A percentile compares a stretch with the other conserved stretches of the same genome.
Evolutionary conservation across 1,140 invertebrate genomes (phyloP).

Genomic region (Protaetia brevitarsis): DNA sequence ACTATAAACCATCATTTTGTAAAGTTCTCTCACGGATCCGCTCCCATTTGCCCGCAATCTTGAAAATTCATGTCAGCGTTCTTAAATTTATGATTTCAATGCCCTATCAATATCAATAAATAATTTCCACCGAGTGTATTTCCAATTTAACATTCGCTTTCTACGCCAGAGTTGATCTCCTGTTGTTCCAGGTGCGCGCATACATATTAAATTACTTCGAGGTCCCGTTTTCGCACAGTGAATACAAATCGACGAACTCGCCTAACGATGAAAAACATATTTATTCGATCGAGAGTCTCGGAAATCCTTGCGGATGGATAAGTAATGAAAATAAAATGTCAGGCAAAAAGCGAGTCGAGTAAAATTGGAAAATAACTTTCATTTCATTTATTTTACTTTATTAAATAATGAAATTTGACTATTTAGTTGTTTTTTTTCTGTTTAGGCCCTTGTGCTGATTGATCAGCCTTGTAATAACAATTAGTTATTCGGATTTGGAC

Average conservation of each 20-base stretch:
- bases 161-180: not conserved
- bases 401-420: too few relatives aligned
- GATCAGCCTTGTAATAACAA: too few relatives aligned
- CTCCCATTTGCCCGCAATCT: not conserved
- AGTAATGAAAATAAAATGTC: not conserved
- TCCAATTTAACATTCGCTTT: not conserved
- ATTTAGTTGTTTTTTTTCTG: too few relatives aligned
- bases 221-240: not conserved
- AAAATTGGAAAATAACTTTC: too few relatives aligned
- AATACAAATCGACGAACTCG: not conserved
- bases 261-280: not conserved
- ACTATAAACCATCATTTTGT: too few relatives aligned
- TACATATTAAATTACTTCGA: slow-evolving; percentile 1
- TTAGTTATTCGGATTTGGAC: too few relatives aligned
- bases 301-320: not conserved
- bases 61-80: not conserved
- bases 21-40: too few relatives aligned
- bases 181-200: not conserved
- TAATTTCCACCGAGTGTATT: not conserved
- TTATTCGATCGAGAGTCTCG: not conserved
- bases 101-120: not conserved
- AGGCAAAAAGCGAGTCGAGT: not conserved
- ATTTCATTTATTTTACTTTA: too few relatives aligned
- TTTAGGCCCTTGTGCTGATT: too few relatives aligned
- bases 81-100: not conserved